Evolutionary conservation across 2,888 invertebrate genomes (phyloP).

Genomic region (Phaedon cochleariae): DNA sequence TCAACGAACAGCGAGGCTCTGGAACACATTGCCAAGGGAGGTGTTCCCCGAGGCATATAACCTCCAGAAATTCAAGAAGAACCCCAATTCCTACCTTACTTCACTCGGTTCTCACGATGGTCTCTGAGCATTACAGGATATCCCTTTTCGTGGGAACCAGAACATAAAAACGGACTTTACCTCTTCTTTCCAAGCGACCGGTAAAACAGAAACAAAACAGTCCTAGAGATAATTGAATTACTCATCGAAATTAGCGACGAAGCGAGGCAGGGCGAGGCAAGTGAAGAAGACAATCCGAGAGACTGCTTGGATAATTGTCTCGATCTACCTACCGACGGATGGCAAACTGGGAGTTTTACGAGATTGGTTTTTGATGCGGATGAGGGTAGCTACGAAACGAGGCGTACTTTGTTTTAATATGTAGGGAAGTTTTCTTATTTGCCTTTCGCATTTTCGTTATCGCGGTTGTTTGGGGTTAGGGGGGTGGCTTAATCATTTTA

Average conservation of each 20-base stretch:
- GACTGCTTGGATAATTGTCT: constrained; percentile 36
- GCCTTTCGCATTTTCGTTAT: neutral
- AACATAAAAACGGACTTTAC: too few relatives aligned
- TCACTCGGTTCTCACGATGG: too few relatives aligned
- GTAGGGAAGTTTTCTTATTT: constrained; percentile 12
- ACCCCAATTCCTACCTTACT: too few relatives aligned
- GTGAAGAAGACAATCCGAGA: constrained; percentile 32
- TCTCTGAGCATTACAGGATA: too few relatives aligned
- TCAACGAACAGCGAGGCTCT: too few relatives aligned
- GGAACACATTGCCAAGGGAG: too few relatives aligned
- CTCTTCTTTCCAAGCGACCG: constrained; percentile 19
- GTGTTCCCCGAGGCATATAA: too few relatives aligned
- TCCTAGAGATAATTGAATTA: constrained; percentile 37
- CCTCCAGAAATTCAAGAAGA: too few relatives aligned
- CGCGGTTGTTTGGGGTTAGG: neutral
- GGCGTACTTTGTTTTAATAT: constrained; percentile 21
- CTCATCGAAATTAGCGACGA: constrained; percentile 36
- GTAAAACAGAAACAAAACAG: constrained; percentile 32
- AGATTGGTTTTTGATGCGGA: constrained; percentile 20
- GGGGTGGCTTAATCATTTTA: constrained; percentile 18
- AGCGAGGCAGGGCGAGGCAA: constrained; percentile 31
- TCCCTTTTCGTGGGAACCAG: too few relatives aligned
- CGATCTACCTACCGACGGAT: constrained; percentile 12
- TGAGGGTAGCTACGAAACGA: constrained; percentile 1
- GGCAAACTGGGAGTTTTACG: constrained; percentile 15